These are phyloP conservation scores for Clinocottus analis DNA, from an alignment of 2,113 vertebrate species.

Conservation along the genomic window DNA sequence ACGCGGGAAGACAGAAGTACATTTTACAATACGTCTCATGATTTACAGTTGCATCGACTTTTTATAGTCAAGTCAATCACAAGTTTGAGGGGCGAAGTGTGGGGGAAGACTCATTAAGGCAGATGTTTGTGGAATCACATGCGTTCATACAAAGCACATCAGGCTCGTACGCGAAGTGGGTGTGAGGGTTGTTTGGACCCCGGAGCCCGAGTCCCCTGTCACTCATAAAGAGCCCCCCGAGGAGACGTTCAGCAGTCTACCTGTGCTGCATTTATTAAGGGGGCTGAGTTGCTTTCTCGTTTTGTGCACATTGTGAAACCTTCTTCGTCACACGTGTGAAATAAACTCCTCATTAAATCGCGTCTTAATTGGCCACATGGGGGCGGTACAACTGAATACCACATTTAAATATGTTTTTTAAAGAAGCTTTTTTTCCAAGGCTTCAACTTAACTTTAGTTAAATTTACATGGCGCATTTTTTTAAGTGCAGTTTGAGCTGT, in stretches of 20 bases:
- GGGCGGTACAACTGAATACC: not conserved
- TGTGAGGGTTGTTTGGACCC: slow-evolving; percentile 58
- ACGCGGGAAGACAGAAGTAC: slow-evolving; percentile 80
- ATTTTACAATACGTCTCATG: slow-evolving; percentile 82
- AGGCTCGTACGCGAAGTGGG: slow-evolving; percentile 55
- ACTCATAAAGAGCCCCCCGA: slow-evolving; percentile 48
- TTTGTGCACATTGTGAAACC: not conserved
- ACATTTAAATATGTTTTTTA: no score
- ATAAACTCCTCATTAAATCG: slow-evolving; percentile 13
- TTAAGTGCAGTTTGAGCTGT: not conserved
- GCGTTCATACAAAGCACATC: slow-evolving; percentile 48
- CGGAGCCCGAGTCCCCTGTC: slow-evolving; percentile 47
- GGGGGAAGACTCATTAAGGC: slow-evolving; percentile 78
- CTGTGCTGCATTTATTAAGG: slow-evolving; percentile 30
- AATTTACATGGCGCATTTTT: not conserved
- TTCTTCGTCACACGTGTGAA: not conserved
- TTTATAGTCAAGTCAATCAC: slow-evolving; percentile 84
- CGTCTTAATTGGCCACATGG: slow-evolving; percentile 9
- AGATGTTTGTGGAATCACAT: slow-evolving; percentile 75
- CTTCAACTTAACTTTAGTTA: not conserved
- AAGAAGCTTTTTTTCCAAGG: no score
- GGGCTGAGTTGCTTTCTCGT: not conserved
- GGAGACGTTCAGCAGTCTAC: not conserved
- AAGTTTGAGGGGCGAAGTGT: slow-evolving; percentile 81
- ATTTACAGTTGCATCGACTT: slow-evolving; percentile 84